Evolutionary conservation across 2,113 vertebrate genomes (phyloP).

Genomic region (Malurus alboscapulatus): DNA sequence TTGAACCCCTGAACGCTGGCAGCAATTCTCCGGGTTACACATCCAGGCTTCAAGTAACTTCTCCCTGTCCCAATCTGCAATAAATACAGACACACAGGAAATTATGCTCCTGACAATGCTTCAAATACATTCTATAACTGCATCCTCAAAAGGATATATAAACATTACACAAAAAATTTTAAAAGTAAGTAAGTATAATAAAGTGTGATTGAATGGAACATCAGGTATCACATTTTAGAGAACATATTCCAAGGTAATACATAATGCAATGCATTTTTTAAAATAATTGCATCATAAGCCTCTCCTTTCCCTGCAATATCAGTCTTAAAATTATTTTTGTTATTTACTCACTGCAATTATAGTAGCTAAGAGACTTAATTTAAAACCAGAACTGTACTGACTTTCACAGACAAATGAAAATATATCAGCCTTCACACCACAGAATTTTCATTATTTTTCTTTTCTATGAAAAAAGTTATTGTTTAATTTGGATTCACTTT

Average conservation of each 20-base stretch:
- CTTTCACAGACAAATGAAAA: neutral
- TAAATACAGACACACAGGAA: neutral
- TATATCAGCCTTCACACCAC: neutral
- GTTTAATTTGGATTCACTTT: neutral
- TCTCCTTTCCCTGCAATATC: neutral
- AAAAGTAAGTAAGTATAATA: neutral
- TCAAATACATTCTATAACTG: neutral
- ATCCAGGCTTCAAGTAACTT: constrained; percentile 98
- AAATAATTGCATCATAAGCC: neutral
- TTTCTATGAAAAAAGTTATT: neutral
- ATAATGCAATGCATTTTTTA: neutral
- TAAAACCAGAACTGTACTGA: neutral
- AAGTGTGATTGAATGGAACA: neutral
- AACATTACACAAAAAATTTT: neutral
- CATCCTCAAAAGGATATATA: neutral
- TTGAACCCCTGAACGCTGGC: constrained; percentile 95
- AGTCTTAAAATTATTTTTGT: neutral
- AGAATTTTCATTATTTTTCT: neutral
- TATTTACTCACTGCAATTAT: neutral
- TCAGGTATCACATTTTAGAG: neutral
- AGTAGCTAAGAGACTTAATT: neutral
- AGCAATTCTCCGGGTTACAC: constrained; percentile 91
- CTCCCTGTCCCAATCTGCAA: constrained; percentile 95
- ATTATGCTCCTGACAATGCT: neutral
- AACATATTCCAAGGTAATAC: neutral